A percentile compares a stretch with the other conserved stretches of the same genome.
These are phyloP conservation scores for Rhinichthys osculus DNA, from an alignment of 2,797 vertebrate genomes.

Conservation along the genomic window DNA sequence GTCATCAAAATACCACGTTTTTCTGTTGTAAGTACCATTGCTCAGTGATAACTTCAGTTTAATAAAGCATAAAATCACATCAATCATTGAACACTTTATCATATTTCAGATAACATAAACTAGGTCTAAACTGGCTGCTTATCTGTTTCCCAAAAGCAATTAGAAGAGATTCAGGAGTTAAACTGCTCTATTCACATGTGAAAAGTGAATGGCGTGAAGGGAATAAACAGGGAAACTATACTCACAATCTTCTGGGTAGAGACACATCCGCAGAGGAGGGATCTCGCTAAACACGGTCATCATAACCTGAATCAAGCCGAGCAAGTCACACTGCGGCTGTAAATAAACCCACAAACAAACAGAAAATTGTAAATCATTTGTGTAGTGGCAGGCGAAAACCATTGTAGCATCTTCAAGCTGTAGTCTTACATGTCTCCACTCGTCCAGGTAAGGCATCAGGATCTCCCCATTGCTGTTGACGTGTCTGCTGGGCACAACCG, in stretches of 20 bases:
- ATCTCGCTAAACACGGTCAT: slow-evolving; percentile 85
- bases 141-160: neutral
- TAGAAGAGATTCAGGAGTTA: slow-evolving; percentile 45
- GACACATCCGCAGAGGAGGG: slow-evolving; percentile 84
- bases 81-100: slow-evolving; percentile 1
- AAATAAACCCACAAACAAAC: neutral
- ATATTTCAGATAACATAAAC: neutral
- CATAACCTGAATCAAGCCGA: slow-evolving; percentile 90
- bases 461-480: slow-evolving; percentile 77
- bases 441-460: slow-evolving; percentile 72
- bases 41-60: neutral
- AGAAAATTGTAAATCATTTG: neutral
- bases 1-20: neutral
- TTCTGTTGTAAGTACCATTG: neutral
- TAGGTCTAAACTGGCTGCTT: neutral
- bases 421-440: slow-evolving; percentile 73
- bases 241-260: slow-evolving; percentile 82
- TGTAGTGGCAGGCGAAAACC: neutral
- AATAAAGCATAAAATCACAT: neutral
- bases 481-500: slow-evolving; percentile 82
- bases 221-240: slow-evolving; percentile 38
- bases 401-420: neutral
- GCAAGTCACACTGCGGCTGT: slow-evolving; percentile 87
- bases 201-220: neutral
- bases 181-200: neutral